phyloP scores from a whole-genome alignment of 2,888 invertebrate genomes.

The Heliconius ethilla region DNA sequence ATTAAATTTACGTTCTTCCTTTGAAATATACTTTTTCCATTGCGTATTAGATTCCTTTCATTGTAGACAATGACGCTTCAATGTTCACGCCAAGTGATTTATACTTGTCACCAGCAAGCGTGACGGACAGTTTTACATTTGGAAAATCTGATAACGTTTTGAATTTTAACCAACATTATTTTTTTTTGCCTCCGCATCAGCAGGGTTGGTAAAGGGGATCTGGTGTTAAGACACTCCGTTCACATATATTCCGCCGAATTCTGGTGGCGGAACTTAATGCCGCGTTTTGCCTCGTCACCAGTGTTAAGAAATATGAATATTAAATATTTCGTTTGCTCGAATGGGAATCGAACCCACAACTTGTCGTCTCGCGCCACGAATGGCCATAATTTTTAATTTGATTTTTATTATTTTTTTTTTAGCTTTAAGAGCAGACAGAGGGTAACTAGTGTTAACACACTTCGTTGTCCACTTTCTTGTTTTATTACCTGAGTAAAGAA shows the following conservation, averaged over 20 bases:
- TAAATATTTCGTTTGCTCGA: too few species aligned
- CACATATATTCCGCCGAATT: background rate
- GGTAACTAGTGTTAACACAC: too few species aligned
- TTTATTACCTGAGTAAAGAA: too few species aligned
- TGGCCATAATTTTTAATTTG: too few species aligned
- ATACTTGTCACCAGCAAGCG: slow-evolving; percentile 18
- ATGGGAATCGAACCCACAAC: too few species aligned
- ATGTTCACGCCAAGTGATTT: slow-evolving; percentile 11
- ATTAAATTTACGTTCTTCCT: background rate
- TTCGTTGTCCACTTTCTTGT: too few species aligned
- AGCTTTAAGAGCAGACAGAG: too few species aligned
- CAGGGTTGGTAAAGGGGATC: background rate
- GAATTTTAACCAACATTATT: background rate
- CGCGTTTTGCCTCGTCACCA: too few species aligned
- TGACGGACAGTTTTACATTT: background rate
- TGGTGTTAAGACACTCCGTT: background rate
- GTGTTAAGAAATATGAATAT: background rate
- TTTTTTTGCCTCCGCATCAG: background rate
- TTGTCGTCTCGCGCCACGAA: too few species aligned
- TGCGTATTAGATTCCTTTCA: slow-evolving; percentile 2
- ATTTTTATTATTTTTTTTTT: too few species aligned
- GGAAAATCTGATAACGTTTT: slow-evolving; percentile 1
- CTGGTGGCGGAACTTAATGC: background rate
- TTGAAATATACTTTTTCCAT: slow-evolving; percentile 11
- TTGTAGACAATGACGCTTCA: slow-evolving; percentile 28